Evolutionary conservation across 2,888 invertebrate species (phyloP), one percentile per base, ranked within the genome.

Genomic region (Crepidodera aurea): DNA sequence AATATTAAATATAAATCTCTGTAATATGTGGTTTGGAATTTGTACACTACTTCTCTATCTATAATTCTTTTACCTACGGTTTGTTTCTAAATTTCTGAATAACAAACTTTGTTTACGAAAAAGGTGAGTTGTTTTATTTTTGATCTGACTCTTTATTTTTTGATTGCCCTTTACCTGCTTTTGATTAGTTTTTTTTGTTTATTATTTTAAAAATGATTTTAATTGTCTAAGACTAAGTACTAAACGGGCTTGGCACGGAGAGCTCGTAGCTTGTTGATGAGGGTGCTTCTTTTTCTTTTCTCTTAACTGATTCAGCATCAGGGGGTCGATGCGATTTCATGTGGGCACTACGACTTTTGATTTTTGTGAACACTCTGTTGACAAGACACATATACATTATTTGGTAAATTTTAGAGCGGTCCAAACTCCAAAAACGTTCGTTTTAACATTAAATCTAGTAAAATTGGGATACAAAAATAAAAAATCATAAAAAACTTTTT

Each of bases 311-410:
- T 82, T 91, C 92, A 82, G 90, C 87, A 84, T 94, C 94, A 81
- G 91, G 90, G 76, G 93, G 92, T 80, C 94, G 90, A 85, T 98
- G 98, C 73, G 96, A 96, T 86, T 98, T 98, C 98, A 98, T 98
- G 85, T 98, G 98, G 71, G 98, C 98, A 85, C 96, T 98, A 83
- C 98, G 91, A 86, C 97, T 98, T 87, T 97, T 96, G 80, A 97
- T 94, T 88, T 97, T 97, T 85, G 90, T 91, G 87, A 97, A 97
- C 83, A 96, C 91, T 87, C 96, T 97, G 90, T 74, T 86, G 19
- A 65, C 51, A 54, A 58, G 51, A 64, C 56, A 64, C n/a, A 39
- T 6, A 15, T 61, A 60, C 29, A 65, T 58, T 67, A 51, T 32
- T 39, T 32, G 13, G 19, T 27, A 37, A n/a, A 18, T 3, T 19